Evolutionary conservation across 2,113 vertebrate genomes (phyloP).

Genomic region (Paramormyrops kingsleyae): DNA sequence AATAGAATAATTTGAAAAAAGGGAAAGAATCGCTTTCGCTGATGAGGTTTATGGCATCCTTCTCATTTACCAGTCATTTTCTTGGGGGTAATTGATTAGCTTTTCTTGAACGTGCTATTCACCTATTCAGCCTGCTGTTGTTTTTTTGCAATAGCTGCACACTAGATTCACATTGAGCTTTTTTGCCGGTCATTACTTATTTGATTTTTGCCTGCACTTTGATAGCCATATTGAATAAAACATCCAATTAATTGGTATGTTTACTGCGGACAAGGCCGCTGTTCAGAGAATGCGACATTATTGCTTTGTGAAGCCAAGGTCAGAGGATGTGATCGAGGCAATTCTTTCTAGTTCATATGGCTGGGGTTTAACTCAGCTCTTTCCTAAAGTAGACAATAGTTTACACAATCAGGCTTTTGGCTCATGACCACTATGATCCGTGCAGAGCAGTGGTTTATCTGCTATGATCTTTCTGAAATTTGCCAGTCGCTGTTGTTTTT

Average conservation of each 20-base stretch:
- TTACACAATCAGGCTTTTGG: background rate
- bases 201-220: background rate
- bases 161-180: background rate
- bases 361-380: background rate
- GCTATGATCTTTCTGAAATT: background rate
- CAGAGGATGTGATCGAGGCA: background rate
- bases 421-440: background rate
- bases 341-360: background rate
- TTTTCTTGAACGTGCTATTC: background rate
- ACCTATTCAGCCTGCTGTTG: background rate
- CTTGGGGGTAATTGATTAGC: background rate
- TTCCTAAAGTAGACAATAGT: background rate
- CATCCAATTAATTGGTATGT: background rate
- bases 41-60: background rate
- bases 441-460: background rate
- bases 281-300: background rate
- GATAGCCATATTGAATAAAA: background rate
- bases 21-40: background rate
- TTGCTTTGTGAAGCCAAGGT: background rate
- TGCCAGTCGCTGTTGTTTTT: background rate
- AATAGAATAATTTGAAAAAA: background rate
- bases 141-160: background rate
- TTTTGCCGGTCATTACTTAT: background rate
- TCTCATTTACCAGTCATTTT: background rate
- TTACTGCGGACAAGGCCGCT: background rate